phyloP scores from a whole-genome alignment of 2,888 invertebrate species.

The Osedax fenrisi region DNA sequence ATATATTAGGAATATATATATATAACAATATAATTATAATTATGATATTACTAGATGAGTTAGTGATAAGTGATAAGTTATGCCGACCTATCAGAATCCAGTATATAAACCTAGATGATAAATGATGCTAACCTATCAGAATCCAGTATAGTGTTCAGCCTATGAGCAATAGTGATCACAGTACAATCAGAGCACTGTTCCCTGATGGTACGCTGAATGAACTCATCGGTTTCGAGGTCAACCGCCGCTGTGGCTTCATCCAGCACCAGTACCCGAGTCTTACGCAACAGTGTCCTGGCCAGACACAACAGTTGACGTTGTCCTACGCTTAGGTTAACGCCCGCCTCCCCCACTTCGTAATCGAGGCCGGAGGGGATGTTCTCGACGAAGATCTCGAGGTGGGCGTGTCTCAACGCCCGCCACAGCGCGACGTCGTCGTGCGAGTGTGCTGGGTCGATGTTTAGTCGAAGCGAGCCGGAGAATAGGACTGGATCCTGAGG shows the following conservation, averaged over 20 bases:
- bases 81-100: no score
- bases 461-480: conserved; percentile 75
- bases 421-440: conserved; percentile 72
- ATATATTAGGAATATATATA: no score
- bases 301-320: conserved; percentile 78
- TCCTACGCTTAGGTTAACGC: conserved; percentile 70
- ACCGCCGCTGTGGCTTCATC: conserved; percentile 84
- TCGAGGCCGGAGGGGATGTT: conserved; percentile 64
- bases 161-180: conserved; percentile 79
- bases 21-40: no score
- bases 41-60: no score
- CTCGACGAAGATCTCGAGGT: conserved; percentile 70
- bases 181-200: conserved; percentile 74
- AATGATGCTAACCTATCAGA: conserved; percentile 39
- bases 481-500: conserved; percentile 77
- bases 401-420: conserved; percentile 72
- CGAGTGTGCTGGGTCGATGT: conserved; percentile 73
- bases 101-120: no score
- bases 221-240: conserved; percentile 71
- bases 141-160: conserved; percentile 73
- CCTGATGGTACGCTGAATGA: conserved; percentile 76
- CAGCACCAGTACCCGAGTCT: conserved; percentile 73
- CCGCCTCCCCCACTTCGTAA: conserved; percentile 75
- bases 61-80: no score
- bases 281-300: conserved; percentile 69